Percentiles rank a stretch among this genome's conserved stretches.
These are phyloP conservation scores for Diaprepes abbreviatus DNA, from an alignment of 2,888 invertebrate genomes.

Conservation along the genomic window DNA sequence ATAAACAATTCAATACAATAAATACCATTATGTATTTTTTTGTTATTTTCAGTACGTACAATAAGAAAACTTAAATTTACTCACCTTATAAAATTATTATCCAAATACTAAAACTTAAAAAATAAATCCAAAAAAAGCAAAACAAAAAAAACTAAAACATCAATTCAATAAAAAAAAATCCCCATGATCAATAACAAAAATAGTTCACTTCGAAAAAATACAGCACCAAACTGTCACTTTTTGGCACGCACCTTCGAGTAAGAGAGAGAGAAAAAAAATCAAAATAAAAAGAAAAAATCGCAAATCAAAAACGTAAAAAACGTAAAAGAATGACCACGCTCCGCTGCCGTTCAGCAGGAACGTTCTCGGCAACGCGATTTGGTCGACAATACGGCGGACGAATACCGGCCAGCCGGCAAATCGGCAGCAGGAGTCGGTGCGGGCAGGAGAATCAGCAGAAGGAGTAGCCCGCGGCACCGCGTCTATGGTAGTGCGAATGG, in stretches of 20 bases:
- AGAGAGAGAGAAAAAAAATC: background rate
- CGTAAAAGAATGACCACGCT: constrained; percentile 33
- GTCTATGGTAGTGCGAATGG: background rate
- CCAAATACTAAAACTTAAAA: background rate
- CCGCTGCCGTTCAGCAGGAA: constrained; percentile 26
- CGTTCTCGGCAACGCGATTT: constrained; percentile 25
- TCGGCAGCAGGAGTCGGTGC: constrained; percentile 19
- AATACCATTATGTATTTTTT: too few relatives aligned
- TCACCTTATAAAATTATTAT: background rate
- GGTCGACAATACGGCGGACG: constrained; percentile 32
- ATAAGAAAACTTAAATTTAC: too few relatives aligned
- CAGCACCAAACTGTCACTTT: constrained; percentile 18
- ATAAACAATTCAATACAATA: too few relatives aligned
- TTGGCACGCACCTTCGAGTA: constrained; percentile 3
- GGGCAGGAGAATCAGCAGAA: constrained; percentile 22
- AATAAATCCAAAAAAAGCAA: constrained; percentile 34
- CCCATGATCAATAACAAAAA: constrained; percentile 8
- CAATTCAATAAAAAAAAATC: constrained; percentile 7
- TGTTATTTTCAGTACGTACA: too few relatives aligned
- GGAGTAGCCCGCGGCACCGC: constrained; percentile 6
- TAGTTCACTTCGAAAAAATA: background rate
- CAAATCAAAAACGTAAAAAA: constrained; percentile 35
- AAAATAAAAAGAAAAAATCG: constrained; percentile 17
- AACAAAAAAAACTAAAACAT: constrained; percentile 14
- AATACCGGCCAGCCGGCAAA: constrained; percentile 26